A percentile compares a stretch with the other conserved stretches of the same genome.
These are phyloP conservation scores for Drosophila ficusphila DNA, from an alignment of 1,140 invertebrate species.

Conservation along the genomic window DNA sequence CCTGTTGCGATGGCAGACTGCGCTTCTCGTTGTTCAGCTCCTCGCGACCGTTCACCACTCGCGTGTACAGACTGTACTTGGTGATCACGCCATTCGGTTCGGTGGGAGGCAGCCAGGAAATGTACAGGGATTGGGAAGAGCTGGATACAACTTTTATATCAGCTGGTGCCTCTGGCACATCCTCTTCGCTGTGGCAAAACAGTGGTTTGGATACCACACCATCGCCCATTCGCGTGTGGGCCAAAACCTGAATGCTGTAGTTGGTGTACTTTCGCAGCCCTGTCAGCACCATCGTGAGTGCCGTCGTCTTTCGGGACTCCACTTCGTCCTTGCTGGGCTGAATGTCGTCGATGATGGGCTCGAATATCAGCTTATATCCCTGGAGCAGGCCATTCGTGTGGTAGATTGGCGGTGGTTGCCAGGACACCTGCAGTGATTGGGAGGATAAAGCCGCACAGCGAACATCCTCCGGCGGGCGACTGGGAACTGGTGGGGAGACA, in stretches of 20 bases:
- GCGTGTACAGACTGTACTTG: constrained; percentile 92
- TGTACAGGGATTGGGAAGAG: constrained; percentile 89
- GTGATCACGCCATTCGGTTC: constrained; percentile 92
- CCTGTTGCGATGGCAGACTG: constrained; percentile 87
- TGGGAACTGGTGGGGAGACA: constrained; percentile 86
- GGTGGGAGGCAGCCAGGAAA: constrained; percentile 91
- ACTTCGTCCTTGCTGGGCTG: constrained; percentile 86
- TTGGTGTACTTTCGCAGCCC: constrained; percentile 92
- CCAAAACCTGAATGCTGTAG: constrained; percentile 93
- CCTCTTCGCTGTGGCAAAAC: constrained; percentile 93
- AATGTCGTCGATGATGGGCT: constrained; percentile 86
- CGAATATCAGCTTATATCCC: constrained; percentile 92
- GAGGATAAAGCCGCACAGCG: constrained; percentile 89
- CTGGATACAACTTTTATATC: constrained; percentile 93
- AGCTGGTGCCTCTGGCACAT: constrained; percentile 92
- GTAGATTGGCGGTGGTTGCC: constrained; percentile 91
- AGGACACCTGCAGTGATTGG: constrained; percentile 91
- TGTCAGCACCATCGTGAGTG: constrained; percentile 88
- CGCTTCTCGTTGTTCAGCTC: constrained; percentile 89
- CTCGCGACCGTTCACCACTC: constrained; percentile 88
- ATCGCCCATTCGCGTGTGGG: constrained; percentile 92
- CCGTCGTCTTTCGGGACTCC: constrained; percentile 89
- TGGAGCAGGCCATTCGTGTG: constrained; percentile 92
- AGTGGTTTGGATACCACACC: constrained; percentile 89
- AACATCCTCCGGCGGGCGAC: constrained; percentile 89